A percentile compares a stretch with the other conserved stretches of the same genome.
Evolutionary conservation across 92 coral and sea anemone genomes (phyloP).

Genomic region (Porites divaricata): DNA sequence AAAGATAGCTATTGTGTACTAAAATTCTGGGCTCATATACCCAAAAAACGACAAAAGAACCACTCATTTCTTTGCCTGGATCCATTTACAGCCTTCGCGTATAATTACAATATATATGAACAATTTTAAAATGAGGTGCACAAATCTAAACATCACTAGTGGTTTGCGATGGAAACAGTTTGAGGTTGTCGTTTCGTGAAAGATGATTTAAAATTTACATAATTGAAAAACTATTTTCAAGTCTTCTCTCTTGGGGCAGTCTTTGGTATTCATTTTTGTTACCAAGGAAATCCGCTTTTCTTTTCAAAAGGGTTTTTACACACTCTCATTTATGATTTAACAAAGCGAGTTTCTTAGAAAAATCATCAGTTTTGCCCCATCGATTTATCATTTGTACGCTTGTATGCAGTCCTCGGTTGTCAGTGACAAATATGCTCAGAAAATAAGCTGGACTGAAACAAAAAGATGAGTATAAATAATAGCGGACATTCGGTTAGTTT

Average conservation of each 20-base stretch:
- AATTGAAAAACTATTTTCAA: slow-evolving; percentile 3
- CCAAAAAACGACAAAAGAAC: background rate
- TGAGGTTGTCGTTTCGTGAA: slow-evolving; percentile 1
- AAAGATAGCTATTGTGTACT: background rate
- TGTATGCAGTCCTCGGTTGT: no score
- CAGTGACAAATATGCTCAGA: no score
- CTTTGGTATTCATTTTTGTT: slow-evolving; percentile 4
- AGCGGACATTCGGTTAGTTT: no score
- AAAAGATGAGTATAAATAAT: no score
- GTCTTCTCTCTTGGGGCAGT: background rate
- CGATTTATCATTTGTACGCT: no score
- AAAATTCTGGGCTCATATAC: background rate
- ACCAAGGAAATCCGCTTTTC: background rate
- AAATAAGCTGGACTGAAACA: no score
- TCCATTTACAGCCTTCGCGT: background rate
- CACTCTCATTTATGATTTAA: background rate
- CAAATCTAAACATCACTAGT: background rate
- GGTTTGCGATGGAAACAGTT: background rate
- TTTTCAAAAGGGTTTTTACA: background rate
- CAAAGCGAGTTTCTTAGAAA: background rate
- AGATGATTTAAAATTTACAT: slow-evolving; percentile 11
- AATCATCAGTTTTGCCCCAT: background rate
- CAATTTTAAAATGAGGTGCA: background rate
- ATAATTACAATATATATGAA: background rate
- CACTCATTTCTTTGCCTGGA: background rate